Base-by-base conservation (phyloP, 2,113 vertebrate species). In the Myodes glareolus region DNA sequence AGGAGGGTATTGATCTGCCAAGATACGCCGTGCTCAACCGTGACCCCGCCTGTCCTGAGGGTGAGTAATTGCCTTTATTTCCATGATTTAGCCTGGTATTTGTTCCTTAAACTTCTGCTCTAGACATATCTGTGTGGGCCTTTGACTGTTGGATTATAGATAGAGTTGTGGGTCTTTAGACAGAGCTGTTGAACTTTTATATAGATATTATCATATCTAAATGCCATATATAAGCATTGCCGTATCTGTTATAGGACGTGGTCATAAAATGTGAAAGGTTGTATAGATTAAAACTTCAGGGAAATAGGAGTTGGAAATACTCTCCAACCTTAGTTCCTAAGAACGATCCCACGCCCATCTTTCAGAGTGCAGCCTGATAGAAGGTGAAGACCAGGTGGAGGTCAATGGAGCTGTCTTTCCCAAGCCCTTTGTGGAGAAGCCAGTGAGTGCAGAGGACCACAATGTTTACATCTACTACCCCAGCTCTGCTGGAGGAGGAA, bases 381-480 rank as follows among this genome's bases (percentile, higher is more conserved):
- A 99, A 97, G 99, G 99, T 73, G 99, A 99, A 97, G 99, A 99
- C 98, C 99, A 99, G 0, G 99, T 99, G 97, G 99, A 99, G 98
- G 99, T 99, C 75, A 99, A 99, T 0, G 99, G 99, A 50, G 99
- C 99, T 82, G 98, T 99, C 82, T 99, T 99, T 98, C 99, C 99
- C 67, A 99, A 99, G 98, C 99, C 99, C 0, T 99, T 99, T 94
- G 99, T 99, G 50, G 99, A 99, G 98, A 99, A 99, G 98, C 99
- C 99, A 0, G 99, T 99, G 96, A 99, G 99, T 90, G 99, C 99
- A 0, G 99, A 99, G 97, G 99, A 99, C 98, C 99, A 99, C 98
- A 99, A 99, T 0, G 99, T 99, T 91, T 99, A 99, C 96, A 99
- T 99, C 98, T 99, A 99, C 98, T 99, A 99, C 97, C 99, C 99